Evolutionary conservation across 2,888 invertebrate species (phyloP).

Genomic region (Caenorhabditis uteleia): DNA sequence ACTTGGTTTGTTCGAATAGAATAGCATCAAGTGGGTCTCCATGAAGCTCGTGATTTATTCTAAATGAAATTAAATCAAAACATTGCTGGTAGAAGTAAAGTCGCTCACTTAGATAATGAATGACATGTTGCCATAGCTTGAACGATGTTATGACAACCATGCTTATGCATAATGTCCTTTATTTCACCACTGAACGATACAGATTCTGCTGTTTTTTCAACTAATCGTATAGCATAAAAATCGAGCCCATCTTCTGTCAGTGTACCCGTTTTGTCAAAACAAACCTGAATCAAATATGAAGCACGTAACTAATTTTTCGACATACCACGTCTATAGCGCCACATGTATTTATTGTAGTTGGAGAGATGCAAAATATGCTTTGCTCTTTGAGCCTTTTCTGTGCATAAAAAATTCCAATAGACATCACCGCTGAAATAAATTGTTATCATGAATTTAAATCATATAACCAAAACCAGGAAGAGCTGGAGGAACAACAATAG

Average conservation of each 20-base stretch:
- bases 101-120: constrained; percentile 53
- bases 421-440: constrained; percentile 73
- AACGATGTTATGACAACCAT: constrained; percentile 48
- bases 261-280: constrained; percentile 73
- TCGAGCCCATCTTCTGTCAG: constrained; percentile 70
- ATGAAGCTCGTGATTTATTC: constrained; percentile 80
- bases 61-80: constrained; percentile 50
- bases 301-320: too few species aligned
- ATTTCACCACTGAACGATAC: constrained; percentile 50
- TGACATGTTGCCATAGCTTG: constrained; percentile 67
- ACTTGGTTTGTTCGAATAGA: constrained; percentile 67
- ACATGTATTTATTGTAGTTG: constrained; percentile 73
- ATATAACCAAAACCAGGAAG: constrained; percentile 75
- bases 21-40: constrained; percentile 74
- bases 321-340: constrained; percentile 72
- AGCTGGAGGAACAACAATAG: constrained; percentile 90
- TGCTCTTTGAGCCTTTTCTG: constrained; percentile 71
- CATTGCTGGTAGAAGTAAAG: too few species aligned
- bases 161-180: constrained; percentile 44
- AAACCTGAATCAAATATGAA: constrained; percentile 54
- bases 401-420: constrained; percentile 73
- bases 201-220: constrained; percentile 7
- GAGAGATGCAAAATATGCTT: constrained; percentile 73
- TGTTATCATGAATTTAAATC: neutral
- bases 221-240: constrained; percentile 56